Base-by-base conservation (phyloP, 2,797 vertebrate genomes). In the Pipistrellus pipistrellus region DNA sequence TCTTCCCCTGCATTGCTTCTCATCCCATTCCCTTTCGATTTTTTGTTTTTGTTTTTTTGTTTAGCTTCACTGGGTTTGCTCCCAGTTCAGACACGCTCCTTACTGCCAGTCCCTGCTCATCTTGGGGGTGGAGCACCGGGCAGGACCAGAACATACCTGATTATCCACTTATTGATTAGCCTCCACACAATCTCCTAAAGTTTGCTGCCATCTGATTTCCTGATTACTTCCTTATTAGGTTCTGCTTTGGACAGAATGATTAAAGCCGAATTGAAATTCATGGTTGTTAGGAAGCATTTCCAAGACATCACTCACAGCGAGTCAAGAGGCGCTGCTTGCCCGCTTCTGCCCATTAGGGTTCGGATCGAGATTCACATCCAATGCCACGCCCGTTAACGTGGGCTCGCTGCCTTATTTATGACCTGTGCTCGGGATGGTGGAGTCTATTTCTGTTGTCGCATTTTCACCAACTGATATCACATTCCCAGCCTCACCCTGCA, bases 191-290 rank as follows among this genome's bases (percentile, higher is more conserved):
- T 88, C 80, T 69, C 84, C 78, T 32, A 46, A 88, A 88, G 59
- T 71, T 59, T 38, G 48, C 72, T 93, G 83, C 66, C 86, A 44
- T 78, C 75, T 89, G 75, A 94, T 92, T 91, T 91, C 51, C 75
- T 69, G 90, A 89, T 95, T 81, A 92, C n/a, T 86, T 85, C 68
- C 76, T 93, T 91, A 94, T 94, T 94, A 95, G 88, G 85, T 71
- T 95, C 53, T 93, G 85, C 90, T 92, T 92, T 68, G 85, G 80
- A 82, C 12, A 25, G 90, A 84, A 89, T 96, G 86, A 90, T 62
- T 48, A 83, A 80, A 93, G 41, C 71, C 68, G 86, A 94, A 96
- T 85, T 96, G 95, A 95, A 97, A 96, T 94, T 90, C 95, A 92
- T 46, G 92, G 90, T 64, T 93, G 72, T 96, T 97, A 88, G 6